Evolutionary conservation across 2,797 vertebrate genomes (phyloP).

Genomic region (Arremon brunneinucha): DNA sequence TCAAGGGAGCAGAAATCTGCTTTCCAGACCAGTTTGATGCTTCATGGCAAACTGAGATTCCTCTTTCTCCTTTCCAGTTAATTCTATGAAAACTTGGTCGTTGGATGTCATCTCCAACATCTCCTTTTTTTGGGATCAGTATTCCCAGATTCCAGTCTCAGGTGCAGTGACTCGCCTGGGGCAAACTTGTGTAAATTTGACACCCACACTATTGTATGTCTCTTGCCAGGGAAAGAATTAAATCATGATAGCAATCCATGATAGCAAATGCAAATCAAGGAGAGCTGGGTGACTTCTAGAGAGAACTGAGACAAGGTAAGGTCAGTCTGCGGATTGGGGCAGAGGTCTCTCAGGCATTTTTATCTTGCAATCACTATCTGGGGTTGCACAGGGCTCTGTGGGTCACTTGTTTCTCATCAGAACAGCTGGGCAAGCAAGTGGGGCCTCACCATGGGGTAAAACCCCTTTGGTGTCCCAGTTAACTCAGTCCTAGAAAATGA

Average conservation of each 20-base stretch:
- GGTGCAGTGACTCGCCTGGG: not conserved
- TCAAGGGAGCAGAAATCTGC: not conserved
- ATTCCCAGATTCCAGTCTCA: not conserved
- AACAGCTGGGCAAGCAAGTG: not conserved
- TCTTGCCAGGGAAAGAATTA: not conserved
- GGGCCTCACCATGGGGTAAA: not conserved
- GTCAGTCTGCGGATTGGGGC: not conserved
- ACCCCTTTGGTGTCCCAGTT: not conserved
- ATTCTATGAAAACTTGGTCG: not conserved
- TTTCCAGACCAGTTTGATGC: conserved; percentile 10
- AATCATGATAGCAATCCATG: not conserved
- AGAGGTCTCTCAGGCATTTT: not conserved
- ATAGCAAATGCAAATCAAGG: not conserved
- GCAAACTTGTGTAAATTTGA: not conserved
- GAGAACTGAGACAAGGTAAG: not conserved
- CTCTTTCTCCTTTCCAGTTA: not conserved
- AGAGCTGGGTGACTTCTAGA: not conserved
- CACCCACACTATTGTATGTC: not conserved
- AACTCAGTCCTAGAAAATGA: not conserved
- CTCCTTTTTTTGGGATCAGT: not conserved
- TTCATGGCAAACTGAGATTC: not conserved
- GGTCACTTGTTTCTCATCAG: not conserved
- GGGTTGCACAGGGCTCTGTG: not conserved
- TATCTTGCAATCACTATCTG: not conserved
- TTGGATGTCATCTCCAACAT: not conserved